phyloP scores from a whole-genome alignment of 2,797 vertebrate genomes.

The Argyrosomus regius region DNA sequence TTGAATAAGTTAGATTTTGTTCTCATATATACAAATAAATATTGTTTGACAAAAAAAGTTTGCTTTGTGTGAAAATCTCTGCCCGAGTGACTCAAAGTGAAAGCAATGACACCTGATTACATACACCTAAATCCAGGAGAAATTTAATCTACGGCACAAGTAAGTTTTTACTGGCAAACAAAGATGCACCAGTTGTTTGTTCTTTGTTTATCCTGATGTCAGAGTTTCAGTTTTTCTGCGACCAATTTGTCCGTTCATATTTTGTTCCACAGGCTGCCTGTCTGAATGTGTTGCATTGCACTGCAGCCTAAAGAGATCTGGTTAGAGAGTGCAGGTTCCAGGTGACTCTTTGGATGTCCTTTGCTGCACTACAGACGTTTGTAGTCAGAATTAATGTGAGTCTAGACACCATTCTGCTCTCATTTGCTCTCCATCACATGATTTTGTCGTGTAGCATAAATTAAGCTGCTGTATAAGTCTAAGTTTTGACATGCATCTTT shows the following conservation, averaged over 20 bases:
- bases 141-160: neutral
- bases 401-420: conserved; percentile 1
- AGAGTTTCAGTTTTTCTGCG: neutral
- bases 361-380: conserved; percentile 30
- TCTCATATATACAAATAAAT: conserved; percentile 71
- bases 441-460: neutral
- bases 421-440: neutral
- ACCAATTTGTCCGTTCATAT: conserved; percentile 7
- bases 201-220: neutral
- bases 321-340: conserved; percentile 9
- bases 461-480: neutral
- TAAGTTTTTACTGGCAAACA: neutral
- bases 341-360: conserved; percentile 49
- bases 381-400: conserved; percentile 7
- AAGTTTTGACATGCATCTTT: neutral
- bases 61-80: conserved; percentile 29
- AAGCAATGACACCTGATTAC: neutral
- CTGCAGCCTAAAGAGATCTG: conserved; percentile 15
- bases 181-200: neutral
- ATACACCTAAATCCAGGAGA: neutral
- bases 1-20: conserved; percentile 50
- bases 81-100: neutral
- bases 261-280: conserved; percentile 11
- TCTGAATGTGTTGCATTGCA: conserved; percentile 21
- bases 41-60: conserved; percentile 65